Evolutionary conservation across 2,797 vertebrate genomes (phyloP).

Genomic region (Chrosomus eos): DNA sequence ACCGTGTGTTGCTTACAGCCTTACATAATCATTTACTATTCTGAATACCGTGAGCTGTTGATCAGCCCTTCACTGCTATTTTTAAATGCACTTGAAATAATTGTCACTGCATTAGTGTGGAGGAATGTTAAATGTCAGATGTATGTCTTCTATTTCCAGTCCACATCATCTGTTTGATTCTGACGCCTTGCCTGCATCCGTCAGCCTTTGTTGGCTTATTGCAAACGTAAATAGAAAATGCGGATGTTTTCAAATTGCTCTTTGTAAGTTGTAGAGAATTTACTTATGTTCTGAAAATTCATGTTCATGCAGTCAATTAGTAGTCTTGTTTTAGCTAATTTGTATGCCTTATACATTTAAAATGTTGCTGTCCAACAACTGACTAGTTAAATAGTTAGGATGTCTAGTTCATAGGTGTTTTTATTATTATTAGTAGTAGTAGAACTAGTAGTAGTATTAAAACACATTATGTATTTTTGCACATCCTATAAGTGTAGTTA

Average conservation of each 20-base stretch:
- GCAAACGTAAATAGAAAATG: neutral
- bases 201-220: neutral
- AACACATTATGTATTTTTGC: neutral
- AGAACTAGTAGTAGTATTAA: neutral
- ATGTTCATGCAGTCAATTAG: neutral
- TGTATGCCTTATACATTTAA: neutral
- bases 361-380: neutral
- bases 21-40: slow-evolving; percentile 40
- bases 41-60: slow-evolving; percentile 27
- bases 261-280: neutral
- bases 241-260: neutral
- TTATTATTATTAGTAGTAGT: neutral
- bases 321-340: neutral
- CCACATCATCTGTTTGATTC: neutral
- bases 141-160: neutral
- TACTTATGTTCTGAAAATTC: neutral
- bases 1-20: slow-evolving; percentile 49
- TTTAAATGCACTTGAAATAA: slow-evolving; percentile 35
- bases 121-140: slow-evolving; percentile 14
- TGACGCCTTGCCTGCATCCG: neutral
- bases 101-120: neutral
- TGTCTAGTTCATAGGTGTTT: neutral
- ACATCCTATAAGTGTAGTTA: neutral
- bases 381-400: neutral
- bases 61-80: slow-evolving; percentile 29